Base-by-base conservation (phyloP, 2,888 invertebrate genomes). In the Zonitis immaculata region DNA sequence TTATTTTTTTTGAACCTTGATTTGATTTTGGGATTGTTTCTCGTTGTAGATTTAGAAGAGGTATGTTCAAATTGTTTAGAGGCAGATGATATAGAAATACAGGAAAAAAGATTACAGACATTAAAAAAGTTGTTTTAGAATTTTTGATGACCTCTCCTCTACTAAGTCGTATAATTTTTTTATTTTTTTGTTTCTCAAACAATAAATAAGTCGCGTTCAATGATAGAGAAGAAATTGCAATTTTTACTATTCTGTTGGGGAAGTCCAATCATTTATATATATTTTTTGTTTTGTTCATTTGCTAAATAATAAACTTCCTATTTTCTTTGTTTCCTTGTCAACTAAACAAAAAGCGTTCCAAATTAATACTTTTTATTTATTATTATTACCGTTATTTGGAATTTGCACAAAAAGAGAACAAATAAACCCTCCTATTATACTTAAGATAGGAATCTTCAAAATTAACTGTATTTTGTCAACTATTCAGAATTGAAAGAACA, bases 1-100 rank as follows among this genome's bases (percentile, higher is more conserved):
- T 53, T 53, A 49, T 53, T 53, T n/a, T n/a, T n/a, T n/a, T n/a
- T n/a, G n/a, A 53, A 39, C 53, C 53, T 53, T 53, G 53, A 39
- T 44, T 44, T 51, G n/a, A n/a, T n/a, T n/a, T n/a, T n/a, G n/a
- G n/a, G n/a, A n/a, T n/a, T n/a, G n/a, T n/a, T n/a, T n/a, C n/a
- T n/a, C n/a, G n/a, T n/a, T n/a, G n/a, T n/a, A n/a, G n/a, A n/a
- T n/a, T n/a, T n/a, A n/a, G n/a, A n/a, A n/a, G n/a, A n/a, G n/a
- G n/a, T n/a, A n/a, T n/a, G n/a, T n/a, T n/a, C n/a, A n/a, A n/a
- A n/a, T n/a, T n/a, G n/a, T n/a, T n/a, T n/a, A n/a, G n/a, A n/a
- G n/a, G n/a, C n/a, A n/a, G n/a, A n/a, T n/a, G n/a, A n/a, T n/a
- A n/a, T n/a, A n/a, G 42, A 50, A 50, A 50, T 1, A 14, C 14